A percentile compares a stretch with the other conserved stretches of the same genome.
Conservation (phyloP, 2,113 vertebrate genomes). For the Melierax canorus region DNA sequence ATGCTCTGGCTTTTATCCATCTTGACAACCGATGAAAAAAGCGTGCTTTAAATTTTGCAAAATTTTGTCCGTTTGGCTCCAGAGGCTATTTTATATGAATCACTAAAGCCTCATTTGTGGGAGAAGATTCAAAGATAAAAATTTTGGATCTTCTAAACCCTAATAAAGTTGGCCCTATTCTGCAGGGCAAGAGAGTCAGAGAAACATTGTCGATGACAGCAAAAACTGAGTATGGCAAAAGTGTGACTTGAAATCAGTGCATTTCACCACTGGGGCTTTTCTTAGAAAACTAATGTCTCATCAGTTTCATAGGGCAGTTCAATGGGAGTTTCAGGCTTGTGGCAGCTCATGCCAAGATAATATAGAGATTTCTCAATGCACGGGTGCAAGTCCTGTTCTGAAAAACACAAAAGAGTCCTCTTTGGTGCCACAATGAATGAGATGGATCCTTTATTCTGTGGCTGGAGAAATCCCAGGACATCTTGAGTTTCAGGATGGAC, state of each 20-base stretch:
- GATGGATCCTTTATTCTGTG: background rate
- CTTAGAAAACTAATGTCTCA: background rate
- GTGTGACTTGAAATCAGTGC: background rate
- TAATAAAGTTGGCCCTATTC: background rate
- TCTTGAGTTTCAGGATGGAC: background rate
- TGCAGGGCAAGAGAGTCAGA: background rate
- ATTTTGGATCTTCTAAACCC: background rate
- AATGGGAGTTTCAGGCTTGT: background rate
- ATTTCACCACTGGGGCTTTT: constrained; percentile 1
- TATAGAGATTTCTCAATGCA: background rate
- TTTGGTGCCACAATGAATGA: background rate
- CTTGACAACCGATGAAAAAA: background rate
- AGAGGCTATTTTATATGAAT: background rate
- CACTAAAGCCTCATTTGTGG: background rate
- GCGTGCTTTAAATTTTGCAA: background rate
- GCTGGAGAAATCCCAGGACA: background rate
- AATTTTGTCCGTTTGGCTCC: background rate
- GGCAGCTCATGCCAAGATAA: background rate
- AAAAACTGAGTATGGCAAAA: background rate
- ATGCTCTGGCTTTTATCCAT: background rate
- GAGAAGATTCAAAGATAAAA: background rate
- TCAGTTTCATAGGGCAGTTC: background rate
- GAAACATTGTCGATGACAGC: background rate
- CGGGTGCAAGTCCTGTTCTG: background rate
- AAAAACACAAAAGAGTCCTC: background rate